Base-by-base conservation (phyloP, 2,888 invertebrate species). In the Drosophila demipolita region DNA sequence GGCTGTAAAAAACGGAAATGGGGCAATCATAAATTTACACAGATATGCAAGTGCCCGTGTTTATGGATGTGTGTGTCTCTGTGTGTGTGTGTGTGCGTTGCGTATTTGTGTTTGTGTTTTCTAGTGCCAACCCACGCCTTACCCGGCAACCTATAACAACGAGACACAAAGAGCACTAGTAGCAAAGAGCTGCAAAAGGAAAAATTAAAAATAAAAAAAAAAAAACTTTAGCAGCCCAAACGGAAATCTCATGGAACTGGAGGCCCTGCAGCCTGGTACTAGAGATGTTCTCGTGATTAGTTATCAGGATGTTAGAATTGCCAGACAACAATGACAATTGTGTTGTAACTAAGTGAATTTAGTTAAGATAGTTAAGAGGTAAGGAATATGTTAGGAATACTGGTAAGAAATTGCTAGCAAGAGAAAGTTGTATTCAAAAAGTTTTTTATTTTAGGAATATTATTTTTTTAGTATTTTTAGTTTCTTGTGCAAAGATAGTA, bases 11-110 rank as follows among this genome's bases (percentile, higher is more conserved):
- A 91, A 87, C 90, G 91, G 91, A 91, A 92, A 92, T 92, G 91
- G 91, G 91, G 89, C 91, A 92, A 90, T 92, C 92, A 92, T 92
- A 92, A 92, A 92, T 92, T 92, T 91, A 90, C 92, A 92, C 90
- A 91, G 91, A 91, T 91, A 91, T 90, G 91, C 90, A 90, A 86
- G 87, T 86, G 82, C 74, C 69, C 64, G 29, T 48, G 45, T 50
- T 50, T 62, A 54, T 66, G 58, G 49, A 60, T 73, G 35, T 58
- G 35, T 20, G 35, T 20, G 12, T 8, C 15, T 29, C 29, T 29
- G 35, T 52, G 29, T 26, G 17, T 38, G 26, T 49, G 42, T 49
- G 53, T 64, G 48, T 66, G 58, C 23, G 52, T 61, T 69, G 35
- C 40, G 29, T 26, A 17, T 33, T 35, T 54, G 50, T 26, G 42